These are phyloP conservation scores for Ips typographus DNA, from an alignment of 1,140 invertebrate species.

Conservation along the genomic window DNA sequence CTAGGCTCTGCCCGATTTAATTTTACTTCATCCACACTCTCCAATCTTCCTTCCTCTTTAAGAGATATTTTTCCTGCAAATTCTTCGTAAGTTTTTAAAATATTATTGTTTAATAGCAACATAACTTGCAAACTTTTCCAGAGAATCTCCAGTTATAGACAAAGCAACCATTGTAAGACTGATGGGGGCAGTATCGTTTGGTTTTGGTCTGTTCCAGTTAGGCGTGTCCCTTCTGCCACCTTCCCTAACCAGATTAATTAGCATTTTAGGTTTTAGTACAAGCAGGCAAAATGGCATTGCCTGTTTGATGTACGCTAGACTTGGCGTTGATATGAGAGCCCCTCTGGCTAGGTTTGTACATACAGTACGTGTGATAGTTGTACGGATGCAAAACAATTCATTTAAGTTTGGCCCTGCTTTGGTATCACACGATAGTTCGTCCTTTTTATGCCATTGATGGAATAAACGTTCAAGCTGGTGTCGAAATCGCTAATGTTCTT, in stretches of 20 bases:
- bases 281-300: conserved; percentile 63
- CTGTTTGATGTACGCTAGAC: conserved; percentile 66
- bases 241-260: conserved; percentile 65
- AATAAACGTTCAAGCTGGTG: conserved; percentile 61
- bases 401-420: conserved; percentile 65
- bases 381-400: not conserved
- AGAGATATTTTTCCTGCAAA: conserved; percentile 25
- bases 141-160: conserved; percentile 29
- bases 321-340: conserved; percentile 70
- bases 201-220: conserved; percentile 72
- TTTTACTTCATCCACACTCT: conserved; percentile 2
- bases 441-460: conserved; percentile 73
- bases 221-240: conserved; percentile 70
- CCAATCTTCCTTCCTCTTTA: conserved; percentile 16
- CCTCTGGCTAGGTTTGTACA: conserved; percentile 66
- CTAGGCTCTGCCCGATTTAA: conserved; percentile 14
- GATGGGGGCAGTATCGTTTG: conserved; percentile 71
- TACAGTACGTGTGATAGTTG: not conserved
- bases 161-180: conserved; percentile 60
- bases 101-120: not conserved
- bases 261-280: conserved; percentile 72
- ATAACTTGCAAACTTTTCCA: not conserved
- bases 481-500: conserved; percentile 61
- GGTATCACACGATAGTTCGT: conserved; percentile 74
- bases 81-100: not conserved